Evolutionary conservation across 2,113 vertebrate genomes (phyloP), one percentile per base, ranked within the genome.

Genomic region (Rhinolophus ferrumequinum): DNA sequence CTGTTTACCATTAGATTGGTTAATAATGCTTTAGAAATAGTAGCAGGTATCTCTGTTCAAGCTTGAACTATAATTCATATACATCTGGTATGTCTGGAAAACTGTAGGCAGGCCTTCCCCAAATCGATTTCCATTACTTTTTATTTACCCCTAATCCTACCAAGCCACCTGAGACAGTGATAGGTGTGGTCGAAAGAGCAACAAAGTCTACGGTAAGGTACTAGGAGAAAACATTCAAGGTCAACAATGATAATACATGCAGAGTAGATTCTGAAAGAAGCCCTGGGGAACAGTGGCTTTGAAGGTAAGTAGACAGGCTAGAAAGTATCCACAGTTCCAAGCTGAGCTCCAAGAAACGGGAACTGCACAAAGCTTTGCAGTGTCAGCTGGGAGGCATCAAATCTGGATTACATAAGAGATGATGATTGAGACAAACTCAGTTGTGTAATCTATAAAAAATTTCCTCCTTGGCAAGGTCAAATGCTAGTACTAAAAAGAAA

Each of bases 11-110:
- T 75, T 83, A 67, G 52, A 69, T 30, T 93, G 19, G 35, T 89
- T 96, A 93, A 81, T 86, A 60, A 41, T 86, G 97, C 83, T 97
- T 67, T 89, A 66, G 33, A 81, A 96, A 64, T 10, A 92, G 28
- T 50, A 69, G 26, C 56, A 94, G 12, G 16, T 73, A 26, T 47
- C 47, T 88, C 66, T 56, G 41, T 16, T 86, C 77, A 90, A 58
- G 9, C 5, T 5, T 72, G 67, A 89, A 81, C 56, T 83, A 56
- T 92, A 96, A 90, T 83, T 89, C 75, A 92, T 44, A 41, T 38
- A 44, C 2, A 56, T 52, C 18, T 93, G 47, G 19, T 66, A 64
- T 60, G 24, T 33, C 56, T 92, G 30, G 19, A 58, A 93, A 94
- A 91, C 19, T 54, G 24, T 35, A 93, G 28, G 6, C 3, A 89